Conservation (phyloP, 2,888 invertebrate genomes). For the Kuschelorhynchus macadamiae region DNA sequence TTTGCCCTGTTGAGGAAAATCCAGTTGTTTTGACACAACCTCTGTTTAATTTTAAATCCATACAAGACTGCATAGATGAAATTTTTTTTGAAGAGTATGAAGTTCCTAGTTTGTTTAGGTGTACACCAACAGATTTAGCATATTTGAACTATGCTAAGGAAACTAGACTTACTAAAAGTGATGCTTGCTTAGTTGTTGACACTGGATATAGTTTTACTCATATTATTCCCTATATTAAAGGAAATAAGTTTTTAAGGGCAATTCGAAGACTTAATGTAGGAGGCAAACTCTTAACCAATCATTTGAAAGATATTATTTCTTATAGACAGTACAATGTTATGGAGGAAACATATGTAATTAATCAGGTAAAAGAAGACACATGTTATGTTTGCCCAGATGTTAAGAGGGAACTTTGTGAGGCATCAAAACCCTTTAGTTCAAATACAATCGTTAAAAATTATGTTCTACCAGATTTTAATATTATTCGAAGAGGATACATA, state of each 20-base stretch:
- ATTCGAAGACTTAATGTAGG: slow-evolving; percentile 93
- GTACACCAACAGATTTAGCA: slow-evolving; percentile 86
- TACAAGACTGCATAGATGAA: slow-evolving; percentile 95
- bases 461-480: slow-evolving; percentile 95
- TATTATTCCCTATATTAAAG: slow-evolving; percentile 89
- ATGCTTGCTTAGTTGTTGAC: slow-evolving; percentile 82
- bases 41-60: slow-evolving; percentile 90
- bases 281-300: slow-evolving; percentile 95
- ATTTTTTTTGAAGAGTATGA: slow-evolving; percentile 98
- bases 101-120: slow-evolving; percentile 84
- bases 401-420: slow-evolving; percentile 81
- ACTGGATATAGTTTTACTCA: slow-evolving; percentile 97
- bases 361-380: slow-evolving; percentile 97
- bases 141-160: slow-evolving; percentile 56
- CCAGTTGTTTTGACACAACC: slow-evolving; percentile 94
- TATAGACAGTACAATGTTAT: slow-evolving; percentile 97
- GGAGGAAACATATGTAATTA: slow-evolving; percentile 98
- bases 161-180: slow-evolving; percentile 49
- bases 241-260: slow-evolving; percentile 74
- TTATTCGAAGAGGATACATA: slow-evolving; percentile 81
- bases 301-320: slow-evolving; percentile 96
- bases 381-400: slow-evolving; percentile 94
- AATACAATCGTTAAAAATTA: slow-evolving; percentile 90
- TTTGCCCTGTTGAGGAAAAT: slow-evolving; percentile 83
- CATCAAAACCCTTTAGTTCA: slow-evolving; percentile 73